phyloP scores from a whole-genome alignment of 2,113 vertebrate genomes.

The Dasyprocta punctata region DNA sequence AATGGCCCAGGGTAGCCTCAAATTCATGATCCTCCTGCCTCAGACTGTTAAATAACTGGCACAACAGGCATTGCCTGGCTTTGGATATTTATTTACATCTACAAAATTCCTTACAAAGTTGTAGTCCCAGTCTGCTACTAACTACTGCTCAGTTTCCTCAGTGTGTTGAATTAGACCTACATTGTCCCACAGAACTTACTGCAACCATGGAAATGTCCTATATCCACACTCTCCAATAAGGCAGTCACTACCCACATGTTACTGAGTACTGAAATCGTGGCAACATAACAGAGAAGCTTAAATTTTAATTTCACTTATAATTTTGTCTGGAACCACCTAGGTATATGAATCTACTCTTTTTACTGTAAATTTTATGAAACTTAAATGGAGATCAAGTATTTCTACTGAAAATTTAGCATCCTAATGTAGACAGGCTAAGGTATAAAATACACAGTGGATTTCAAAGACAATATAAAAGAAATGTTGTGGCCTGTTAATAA shows the following conservation, averaged over 20 bases:
- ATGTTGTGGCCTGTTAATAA: not conserved
- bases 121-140: not conserved
- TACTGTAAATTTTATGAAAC: slow-evolving; percentile 34
- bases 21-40: not conserved
- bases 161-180: not conserved
- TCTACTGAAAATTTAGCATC: not conserved
- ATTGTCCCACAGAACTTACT: not conserved
- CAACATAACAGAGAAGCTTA: not conserved
- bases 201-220: not conserved
- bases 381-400: slow-evolving; percentile 23
- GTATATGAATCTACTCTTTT: slow-evolving; percentile 6
- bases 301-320: not conserved
- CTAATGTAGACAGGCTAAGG: not conserved
- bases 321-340: not conserved
- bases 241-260: not conserved
- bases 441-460: not conserved
- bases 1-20: not conserved
- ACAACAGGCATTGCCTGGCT: not conserved
- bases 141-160: not conserved
- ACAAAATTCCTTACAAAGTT: not conserved
- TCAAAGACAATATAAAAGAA: slow-evolving; percentile 1
- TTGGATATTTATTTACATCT: not conserved
- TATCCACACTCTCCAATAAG: not conserved
- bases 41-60: not conserved
- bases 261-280: not conserved